Evolutionary conservation across 2,113 vertebrate species (phyloP), one percentile per base, ranked within the genome.

Genomic region (Rostratula benghalensis): DNA sequence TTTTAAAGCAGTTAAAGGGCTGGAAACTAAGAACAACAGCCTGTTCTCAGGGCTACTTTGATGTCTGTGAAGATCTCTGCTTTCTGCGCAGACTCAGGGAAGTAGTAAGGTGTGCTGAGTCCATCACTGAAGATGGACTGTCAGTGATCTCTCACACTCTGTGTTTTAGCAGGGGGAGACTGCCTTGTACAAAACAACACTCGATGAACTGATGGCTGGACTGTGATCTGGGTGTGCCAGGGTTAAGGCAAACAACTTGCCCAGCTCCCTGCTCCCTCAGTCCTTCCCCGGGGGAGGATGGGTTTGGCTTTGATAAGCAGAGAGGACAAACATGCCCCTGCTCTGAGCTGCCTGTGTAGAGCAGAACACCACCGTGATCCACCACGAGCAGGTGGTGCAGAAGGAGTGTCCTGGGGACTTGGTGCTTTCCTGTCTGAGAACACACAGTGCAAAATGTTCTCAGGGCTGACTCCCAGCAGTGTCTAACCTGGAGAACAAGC

Each of bases 191-290:
- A 0, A 35, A 30, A 56, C 0, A 1, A 54, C 12, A 43, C 4
- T 3, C 69, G 4, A 20, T 23, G 46, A 24, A 21, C 33, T 12
- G 4, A 14, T 10, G 37, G 16, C 54, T 90, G 94, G 89, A 97
- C 95, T 96, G 91, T 96, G 96, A n/a, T 57, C 95, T 73, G 94
- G 96, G 96, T n/a, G 97, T 85, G 96, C 68, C 87, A 0, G 48
- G 22, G 2, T 33, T 48, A 51, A 63, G 59, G 37, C 51, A 93
- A 93, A 88, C 88, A 89, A 6, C 57, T 57, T 31, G 0, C 53
- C 2, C 54, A 33, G 75, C 54, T 88, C 64, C n/a, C 63, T 78
- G 60, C 17, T 15, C 2, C 4, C 53, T 2, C 2, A 67, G 57
- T 67, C 67, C 79, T 45, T 50, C 51, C 46, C 35, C 19, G 5